These are phyloP conservation scores for Eolophus roseicapilla DNA, from an alignment of 2,113 vertebrate genomes.

Conservation along the genomic window DNA sequence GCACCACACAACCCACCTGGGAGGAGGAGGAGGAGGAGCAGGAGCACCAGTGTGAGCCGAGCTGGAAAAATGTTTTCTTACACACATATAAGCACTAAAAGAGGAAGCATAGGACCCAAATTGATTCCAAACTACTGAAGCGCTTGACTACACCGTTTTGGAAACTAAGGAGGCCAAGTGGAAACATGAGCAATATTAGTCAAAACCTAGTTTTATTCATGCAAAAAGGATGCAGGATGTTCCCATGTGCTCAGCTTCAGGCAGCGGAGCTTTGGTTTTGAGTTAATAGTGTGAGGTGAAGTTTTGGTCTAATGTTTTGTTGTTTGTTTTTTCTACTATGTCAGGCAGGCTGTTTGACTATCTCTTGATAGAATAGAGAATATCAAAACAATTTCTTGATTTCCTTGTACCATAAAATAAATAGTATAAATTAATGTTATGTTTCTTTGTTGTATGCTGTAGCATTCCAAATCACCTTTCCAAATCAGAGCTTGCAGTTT, in stretches of 20 bases:
- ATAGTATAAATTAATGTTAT: background rate
- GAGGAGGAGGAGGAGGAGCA: background rate
- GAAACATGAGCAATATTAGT: background rate
- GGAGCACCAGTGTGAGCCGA: background rate
- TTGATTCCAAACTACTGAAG: background rate
- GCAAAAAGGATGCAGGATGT: background rate
- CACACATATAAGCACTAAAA: background rate
- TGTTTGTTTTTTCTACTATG: background rate
- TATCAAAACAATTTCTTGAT: background rate
- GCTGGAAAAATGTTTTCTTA: background rate
- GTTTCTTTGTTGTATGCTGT: background rate
- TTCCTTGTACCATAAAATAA: background rate
- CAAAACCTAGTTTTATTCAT: background rate
- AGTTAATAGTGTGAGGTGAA: background rate
- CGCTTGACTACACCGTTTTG: background rate
- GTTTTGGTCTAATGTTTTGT: background rate
- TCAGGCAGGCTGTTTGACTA: background rate
- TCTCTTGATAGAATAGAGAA: background rate
- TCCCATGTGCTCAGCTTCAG: background rate
- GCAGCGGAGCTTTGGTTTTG: background rate
- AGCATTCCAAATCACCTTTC: background rate
- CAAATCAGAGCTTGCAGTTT: background rate
- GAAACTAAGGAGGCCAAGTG: background rate
- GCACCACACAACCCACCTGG: rapidly evolving
- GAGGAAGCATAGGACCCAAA: background rate